Evolutionary conservation across 2,797 vertebrate genomes (phyloP).

Genomic region (Lindbergichthys nudifrons): DNA sequence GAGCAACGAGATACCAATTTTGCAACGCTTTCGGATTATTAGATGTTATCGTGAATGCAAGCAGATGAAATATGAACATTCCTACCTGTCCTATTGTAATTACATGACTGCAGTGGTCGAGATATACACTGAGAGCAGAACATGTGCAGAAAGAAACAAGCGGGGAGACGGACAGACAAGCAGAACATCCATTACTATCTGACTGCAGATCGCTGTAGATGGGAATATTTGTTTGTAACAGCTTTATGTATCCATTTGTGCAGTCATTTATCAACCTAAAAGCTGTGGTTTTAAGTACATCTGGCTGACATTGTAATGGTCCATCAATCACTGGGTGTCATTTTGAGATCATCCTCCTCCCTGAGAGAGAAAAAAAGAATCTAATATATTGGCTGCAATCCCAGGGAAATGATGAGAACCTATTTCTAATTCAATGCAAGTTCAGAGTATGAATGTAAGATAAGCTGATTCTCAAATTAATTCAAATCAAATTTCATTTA

Average conservation of each 20-base stretch:
- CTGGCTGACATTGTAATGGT: slow-evolving; percentile 82
- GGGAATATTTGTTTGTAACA: slow-evolving; percentile 81
- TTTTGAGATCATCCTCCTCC: slow-evolving; percentile 77
- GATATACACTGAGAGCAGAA: slow-evolving; percentile 51
- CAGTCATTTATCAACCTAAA: slow-evolving; percentile 80
- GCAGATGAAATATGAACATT: slow-evolving; percentile 87
- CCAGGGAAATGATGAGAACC: slow-evolving; percentile 77
- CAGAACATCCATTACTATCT: slow-evolving; percentile 75
- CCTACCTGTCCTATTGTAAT: slow-evolving; percentile 86
- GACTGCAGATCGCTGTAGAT: slow-evolving; percentile 68
- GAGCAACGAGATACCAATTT: slow-evolving; percentile 85
- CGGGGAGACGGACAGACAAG: slow-evolving; percentile 59
- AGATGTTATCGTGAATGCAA: slow-evolving; percentile 86
- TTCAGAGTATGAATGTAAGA: slow-evolving; percentile 80
- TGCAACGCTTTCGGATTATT: slow-evolving; percentile 87
- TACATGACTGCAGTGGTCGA: slow-evolving; percentile 78
- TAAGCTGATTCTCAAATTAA: slow-evolving; percentile 79
- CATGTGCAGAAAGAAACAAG: slow-evolving; percentile 51
- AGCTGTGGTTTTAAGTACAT: slow-evolving; percentile 80
- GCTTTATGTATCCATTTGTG: slow-evolving; percentile 81
- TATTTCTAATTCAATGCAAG: slow-evolving; percentile 79
- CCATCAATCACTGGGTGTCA: slow-evolving; percentile 79
- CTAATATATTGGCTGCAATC: slow-evolving; percentile 82
- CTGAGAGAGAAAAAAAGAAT: slow-evolving; percentile 49
- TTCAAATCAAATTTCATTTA: slow-evolving; percentile 80